phyloP scores from a whole-genome alignment of 2,113 vertebrate species.

The Rousettus leschenaultii region DNA sequence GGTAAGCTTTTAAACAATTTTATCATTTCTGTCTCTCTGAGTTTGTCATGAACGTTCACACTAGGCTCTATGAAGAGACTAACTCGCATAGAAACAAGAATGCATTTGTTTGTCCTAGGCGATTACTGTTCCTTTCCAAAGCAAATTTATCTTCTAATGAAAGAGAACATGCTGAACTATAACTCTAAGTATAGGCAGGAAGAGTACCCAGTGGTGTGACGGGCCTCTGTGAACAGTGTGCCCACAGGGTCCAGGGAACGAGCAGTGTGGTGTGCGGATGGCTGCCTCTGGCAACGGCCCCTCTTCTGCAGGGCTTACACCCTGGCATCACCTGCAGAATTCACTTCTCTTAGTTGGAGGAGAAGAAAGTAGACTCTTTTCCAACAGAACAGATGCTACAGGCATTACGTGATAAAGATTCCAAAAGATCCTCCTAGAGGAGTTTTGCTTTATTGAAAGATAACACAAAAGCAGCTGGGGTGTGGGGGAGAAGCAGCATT shows the following conservation, averaged over 20 bases:
- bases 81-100: background rate
- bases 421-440: background rate
- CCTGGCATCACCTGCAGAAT: background rate
- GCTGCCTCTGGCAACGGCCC: background rate
- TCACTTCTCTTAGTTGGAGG: background rate
- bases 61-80: background rate
- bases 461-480: background rate
- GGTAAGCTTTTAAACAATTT: slow-evolving; percentile 16
- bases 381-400: background rate
- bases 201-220: background rate
- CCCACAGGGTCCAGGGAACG: background rate
- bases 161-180: background rate
- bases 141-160: background rate
- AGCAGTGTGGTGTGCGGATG: background rate
- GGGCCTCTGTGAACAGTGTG: background rate
- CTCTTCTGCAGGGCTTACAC: background rate
- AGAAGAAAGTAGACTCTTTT: background rate
- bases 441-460: background rate
- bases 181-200: background rate
- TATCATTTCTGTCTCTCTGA: background rate
- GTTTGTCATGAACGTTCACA: background rate
- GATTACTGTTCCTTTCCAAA: background rate
- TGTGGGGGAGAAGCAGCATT: background rate
- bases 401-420: background rate
- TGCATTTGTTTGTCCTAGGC: background rate